Evolutionary conservation across 2,888 invertebrate species (phyloP), one percentile per base, ranked within the genome.

Genomic region (Macrosoma leucophasiata): DNA sequence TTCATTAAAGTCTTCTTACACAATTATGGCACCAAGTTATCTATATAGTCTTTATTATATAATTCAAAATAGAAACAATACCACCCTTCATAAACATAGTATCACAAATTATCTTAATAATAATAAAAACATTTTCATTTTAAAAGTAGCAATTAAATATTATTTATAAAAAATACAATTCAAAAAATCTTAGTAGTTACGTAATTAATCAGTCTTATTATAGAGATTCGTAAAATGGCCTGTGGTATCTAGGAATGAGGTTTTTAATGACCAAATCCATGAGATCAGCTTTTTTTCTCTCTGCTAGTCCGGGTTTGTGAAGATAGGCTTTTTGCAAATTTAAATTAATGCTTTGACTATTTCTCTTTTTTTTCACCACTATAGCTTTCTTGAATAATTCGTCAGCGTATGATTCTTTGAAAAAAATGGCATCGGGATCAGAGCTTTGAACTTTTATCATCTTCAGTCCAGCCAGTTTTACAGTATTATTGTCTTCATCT

Each of bases 401-500:
- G 8, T 23, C 20, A 28, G 9, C 27, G 10, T 28, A 28, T 17
- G 21, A 21, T 15, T 11, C 8, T 20, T 33, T n/a, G n/a, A n/a
- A n/a, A n/a, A n/a, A n/a, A n/a, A n/a, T n/a, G n/a, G n/a, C n/a
- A n/a, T 13, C 13, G 9, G 30, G 30, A 30, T 30, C 17, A 11
- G 13, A 11, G 13, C 24, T 35, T 29, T 30, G 14, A 23, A 35
- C 24, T 22, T 17, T 11, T 10, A 30, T 35, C 12, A 35, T n/a
- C 25, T 21, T 35, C 30, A 17, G 24, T 30, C 18, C 35, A 18
- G 29, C 14, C 14, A 32, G 13, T 28, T 30, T 36, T 10, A 48
- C 36, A 7, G 29, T 1, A 27, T 45, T 19, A 8, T 34, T 34
- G 19, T 45, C 21, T 29, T 43, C 39, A 39, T 48, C 42, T 29